phyloP scores from a whole-genome alignment of 2,113 vertebrate genomes.

The Piprites chloris region DNA sequence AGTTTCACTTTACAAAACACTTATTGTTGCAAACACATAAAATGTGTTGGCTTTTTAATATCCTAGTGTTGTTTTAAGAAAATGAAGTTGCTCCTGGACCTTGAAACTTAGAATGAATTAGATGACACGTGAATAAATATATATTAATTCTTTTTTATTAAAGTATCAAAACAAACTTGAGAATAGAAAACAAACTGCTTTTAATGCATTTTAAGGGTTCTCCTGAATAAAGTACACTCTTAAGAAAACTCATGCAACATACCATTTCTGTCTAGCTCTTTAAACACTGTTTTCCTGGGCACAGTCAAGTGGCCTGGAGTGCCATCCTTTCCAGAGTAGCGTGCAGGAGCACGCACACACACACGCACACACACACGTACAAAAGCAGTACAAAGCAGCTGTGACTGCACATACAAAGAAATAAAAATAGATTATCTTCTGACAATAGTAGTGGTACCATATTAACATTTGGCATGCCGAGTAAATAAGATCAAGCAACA shows the following conservation, averaged over 20 bases:
- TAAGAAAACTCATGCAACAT: slow-evolving; percentile 45
- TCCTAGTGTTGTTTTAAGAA: not conserved
- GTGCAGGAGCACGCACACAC: not conserved
- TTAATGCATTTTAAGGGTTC: slow-evolving; percentile 45
- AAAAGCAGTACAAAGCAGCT: slow-evolving; percentile 34
- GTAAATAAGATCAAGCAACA: slow-evolving; percentile 55
- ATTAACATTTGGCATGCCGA: slow-evolving; percentile 52
- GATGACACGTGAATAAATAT: slow-evolving; percentile 28
- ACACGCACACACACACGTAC: not conserved
- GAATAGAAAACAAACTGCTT: slow-evolving; percentile 67
- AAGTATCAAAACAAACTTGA: slow-evolving; percentile 73
- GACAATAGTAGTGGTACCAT: slow-evolving; percentile 48
- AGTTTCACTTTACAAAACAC: not conserved
- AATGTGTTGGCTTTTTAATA: not conserved
- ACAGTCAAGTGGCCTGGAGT: not conserved
- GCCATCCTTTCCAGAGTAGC: not conserved
- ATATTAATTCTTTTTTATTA: slow-evolving; percentile 73
- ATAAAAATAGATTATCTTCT: slow-evolving; percentile 50
- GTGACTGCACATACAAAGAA: slow-evolving; percentile 18
- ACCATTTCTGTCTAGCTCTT: not conserved
- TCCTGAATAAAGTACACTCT: slow-evolving; percentile 6
- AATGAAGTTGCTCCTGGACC: not conserved
- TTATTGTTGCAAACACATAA: not conserved
- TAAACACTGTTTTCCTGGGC: not conserved
- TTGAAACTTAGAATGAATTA: slow-evolving; percentile 1